phyloP scores from a whole-genome alignment of 2,888 invertebrate genomes.

The Apantesis nais region DNA sequence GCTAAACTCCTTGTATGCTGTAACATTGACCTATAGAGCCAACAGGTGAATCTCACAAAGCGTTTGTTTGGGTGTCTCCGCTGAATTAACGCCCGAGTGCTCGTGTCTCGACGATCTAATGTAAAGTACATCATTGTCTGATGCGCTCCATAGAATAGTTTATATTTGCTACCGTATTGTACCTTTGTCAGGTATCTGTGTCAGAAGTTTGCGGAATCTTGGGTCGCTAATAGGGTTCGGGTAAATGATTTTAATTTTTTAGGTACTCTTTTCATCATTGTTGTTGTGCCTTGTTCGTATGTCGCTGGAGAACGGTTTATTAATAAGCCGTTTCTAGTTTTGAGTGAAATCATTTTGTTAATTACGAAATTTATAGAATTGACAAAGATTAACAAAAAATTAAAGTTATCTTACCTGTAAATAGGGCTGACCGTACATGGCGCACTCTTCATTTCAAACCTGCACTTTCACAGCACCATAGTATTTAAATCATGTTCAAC shows the following conservation, averaged over 20 bases:
- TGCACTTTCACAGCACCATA: too few relatives aligned
- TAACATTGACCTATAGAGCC: slow-evolving; percentile 85
- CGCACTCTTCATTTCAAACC: too few relatives aligned
- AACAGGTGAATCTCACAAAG: slow-evolving; percentile 80
- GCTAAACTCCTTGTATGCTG: slow-evolving; percentile 80
- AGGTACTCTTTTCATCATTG: not conserved
- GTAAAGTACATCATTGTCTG: slow-evolving; percentile 46
- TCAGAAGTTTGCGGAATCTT: slow-evolving; percentile 2
- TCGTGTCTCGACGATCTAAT: slow-evolving; percentile 43
- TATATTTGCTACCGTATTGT: slow-evolving; percentile 38
- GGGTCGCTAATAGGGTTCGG: not conserved
- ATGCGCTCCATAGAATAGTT: slow-evolving; percentile 49
- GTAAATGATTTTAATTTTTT: not conserved
- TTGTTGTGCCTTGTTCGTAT: not conserved
- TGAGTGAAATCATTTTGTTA: not conserved
- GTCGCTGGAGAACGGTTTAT: not conserved
- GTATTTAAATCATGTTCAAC: too few relatives aligned
- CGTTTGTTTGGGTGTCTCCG: slow-evolving; percentile 81
- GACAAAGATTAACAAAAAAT: not conserved
- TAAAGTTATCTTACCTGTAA: too few relatives aligned
- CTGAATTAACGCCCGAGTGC: slow-evolving; percentile 65
- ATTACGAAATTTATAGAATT: not conserved
- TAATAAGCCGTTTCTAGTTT: not conserved
- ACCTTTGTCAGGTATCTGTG: slow-evolving; percentile 25
- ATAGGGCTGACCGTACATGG: too few relatives aligned